Evolutionary conservation across 2,888 invertebrate genomes (phyloP).

Genomic region (Dryococelus australis): DNA sequence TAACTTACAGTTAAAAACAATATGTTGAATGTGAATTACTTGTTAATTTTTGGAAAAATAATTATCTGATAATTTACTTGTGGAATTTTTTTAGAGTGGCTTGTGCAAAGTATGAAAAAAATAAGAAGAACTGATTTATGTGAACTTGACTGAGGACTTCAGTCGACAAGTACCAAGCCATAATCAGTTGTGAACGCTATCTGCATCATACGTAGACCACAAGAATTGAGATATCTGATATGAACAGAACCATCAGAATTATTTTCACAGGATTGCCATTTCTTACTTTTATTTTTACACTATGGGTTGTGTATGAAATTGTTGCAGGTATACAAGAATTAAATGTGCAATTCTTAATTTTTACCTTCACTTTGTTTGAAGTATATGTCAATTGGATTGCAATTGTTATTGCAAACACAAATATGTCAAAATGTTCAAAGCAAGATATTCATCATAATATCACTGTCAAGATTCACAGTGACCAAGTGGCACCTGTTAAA

Average conservation of each 20-base stretch:
- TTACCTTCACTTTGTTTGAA: slow-evolving; percentile 38
- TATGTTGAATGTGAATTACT: no score
- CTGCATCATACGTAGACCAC: not conserved
- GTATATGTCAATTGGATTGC: slow-evolving; percentile 41
- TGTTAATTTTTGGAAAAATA: no score
- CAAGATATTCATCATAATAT: not conserved
- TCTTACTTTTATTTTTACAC: slow-evolving; percentile 32
- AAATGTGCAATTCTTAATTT: slow-evolving; percentile 25
- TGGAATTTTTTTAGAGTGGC: not conserved
- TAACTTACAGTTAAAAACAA: no score
- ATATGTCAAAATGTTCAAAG: not conserved
- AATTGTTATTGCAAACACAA: slow-evolving; percentile 4
- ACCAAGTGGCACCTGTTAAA: not conserved
- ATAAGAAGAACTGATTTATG: not conserved
- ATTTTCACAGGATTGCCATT: slow-evolving; percentile 35
- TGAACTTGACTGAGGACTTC: not conserved
- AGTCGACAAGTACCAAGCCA: not conserved
- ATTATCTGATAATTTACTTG: no score
- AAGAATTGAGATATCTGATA: not conserved
- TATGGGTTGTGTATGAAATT: slow-evolving; percentile 31
- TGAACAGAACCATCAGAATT: not conserved
- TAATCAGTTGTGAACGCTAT: not conserved
- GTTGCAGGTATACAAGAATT: slow-evolving; percentile 13
- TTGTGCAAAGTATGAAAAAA: not conserved
- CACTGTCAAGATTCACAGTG: not conserved